Conservation (phyloP, 2,113 vertebrate species). For the Columba janthina region DNA sequence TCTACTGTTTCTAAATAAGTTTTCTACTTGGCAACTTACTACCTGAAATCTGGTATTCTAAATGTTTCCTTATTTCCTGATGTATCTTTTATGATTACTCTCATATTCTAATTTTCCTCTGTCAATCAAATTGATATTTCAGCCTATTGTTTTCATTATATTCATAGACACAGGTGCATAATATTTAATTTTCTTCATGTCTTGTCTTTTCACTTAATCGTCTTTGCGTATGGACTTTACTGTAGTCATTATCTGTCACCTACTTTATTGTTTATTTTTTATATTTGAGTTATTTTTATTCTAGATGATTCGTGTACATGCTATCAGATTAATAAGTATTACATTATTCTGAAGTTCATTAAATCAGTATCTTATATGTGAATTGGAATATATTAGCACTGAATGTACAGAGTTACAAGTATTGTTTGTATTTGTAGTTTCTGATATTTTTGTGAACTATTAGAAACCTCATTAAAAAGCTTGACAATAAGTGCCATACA, state of each 20-base stretch:
- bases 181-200: background rate
- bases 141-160: constrained; percentile 5
- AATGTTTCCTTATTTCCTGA: background rate
- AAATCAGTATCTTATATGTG: background rate
- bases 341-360: background rate
- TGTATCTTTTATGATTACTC: background rate
- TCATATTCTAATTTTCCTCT: background rate
- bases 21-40: constrained; percentile 3
- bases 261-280: background rate
- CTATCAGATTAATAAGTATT: background rate
- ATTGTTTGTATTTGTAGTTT: background rate
- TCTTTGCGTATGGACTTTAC: background rate
- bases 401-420: background rate
- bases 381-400: background rate
- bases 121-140: constrained; percentile 13
- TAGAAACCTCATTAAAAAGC: background rate
- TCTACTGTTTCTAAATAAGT: constrained; percentile 18
- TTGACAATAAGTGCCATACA: background rate
- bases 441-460: background rate
- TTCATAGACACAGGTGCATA: background rate
- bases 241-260: background rate
- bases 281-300: background rate
- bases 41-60: constrained; percentile 4
- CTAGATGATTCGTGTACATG: background rate
- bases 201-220: background rate